phyloP scores from a whole-genome alignment of 2,888 invertebrate genomes.

The Rhingia campestris region DNA sequence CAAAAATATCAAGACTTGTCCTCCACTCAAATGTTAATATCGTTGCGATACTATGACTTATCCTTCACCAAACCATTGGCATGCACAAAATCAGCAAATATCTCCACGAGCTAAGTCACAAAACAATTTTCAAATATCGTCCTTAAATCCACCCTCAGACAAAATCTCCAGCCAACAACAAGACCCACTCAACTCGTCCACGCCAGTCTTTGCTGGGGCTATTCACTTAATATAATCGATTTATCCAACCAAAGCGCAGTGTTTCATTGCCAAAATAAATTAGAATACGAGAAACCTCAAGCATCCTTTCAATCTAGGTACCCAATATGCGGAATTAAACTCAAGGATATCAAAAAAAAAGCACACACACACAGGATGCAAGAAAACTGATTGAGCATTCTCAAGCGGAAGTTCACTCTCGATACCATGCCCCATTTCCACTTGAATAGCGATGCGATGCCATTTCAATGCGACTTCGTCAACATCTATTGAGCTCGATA shows the following conservation, averaged over 20 bases:
- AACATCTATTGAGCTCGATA: conserved; percentile 52
- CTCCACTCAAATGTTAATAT: no score
- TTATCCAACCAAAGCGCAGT: conserved; percentile 32
- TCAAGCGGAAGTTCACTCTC: conserved; percentile 69
- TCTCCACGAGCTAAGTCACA: not conserved
- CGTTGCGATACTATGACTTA: no score
- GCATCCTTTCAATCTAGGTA: conserved; percentile 23
- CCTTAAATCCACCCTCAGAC: not conserved
- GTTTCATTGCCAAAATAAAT: conserved; percentile 46
- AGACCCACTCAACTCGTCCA: conserved; percentile 35
- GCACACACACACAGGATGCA: not conserved
- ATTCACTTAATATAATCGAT: conserved; percentile 57
- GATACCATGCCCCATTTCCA: conserved; percentile 51
- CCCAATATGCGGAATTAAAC: conserved; percentile 60
- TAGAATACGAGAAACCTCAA: conserved; percentile 6
- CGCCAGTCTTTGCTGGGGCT: conserved; percentile 46
- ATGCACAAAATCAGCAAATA: no score
- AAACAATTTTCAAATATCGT: conserved; percentile 12
- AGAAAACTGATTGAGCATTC: conserved; percentile 68
- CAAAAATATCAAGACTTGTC: no score
- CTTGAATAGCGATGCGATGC: conserved; percentile 64
- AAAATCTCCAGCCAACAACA: conserved; percentile 20
- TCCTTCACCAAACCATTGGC: no score
- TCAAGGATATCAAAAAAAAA: conserved; percentile 23
- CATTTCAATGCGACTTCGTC: conserved; percentile 65